Conservation (phyloP, 2,797 vertebrate genomes). For the Myotis vivesi region DNA sequence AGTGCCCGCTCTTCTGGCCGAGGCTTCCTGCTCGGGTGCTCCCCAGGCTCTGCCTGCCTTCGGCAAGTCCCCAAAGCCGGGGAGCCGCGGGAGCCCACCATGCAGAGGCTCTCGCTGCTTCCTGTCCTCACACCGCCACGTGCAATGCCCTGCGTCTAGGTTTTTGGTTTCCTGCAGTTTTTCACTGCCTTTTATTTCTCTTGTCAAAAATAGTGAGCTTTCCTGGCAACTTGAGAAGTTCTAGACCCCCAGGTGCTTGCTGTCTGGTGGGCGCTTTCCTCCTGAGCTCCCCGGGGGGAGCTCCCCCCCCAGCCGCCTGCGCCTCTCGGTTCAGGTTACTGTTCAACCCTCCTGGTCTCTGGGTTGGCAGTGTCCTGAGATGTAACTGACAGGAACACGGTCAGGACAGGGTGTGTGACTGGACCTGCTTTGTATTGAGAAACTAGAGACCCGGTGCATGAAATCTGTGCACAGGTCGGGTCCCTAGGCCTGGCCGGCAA, state of each 20-base stretch:
- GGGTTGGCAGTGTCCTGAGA: rapidly evolving
- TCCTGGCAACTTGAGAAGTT: not conserved
- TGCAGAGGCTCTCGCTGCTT: not conserved
- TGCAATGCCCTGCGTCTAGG: no score
- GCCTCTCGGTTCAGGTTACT: not conserved
- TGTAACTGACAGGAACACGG: not conserved
- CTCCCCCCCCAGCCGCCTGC: not conserved
- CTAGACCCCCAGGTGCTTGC: not conserved
- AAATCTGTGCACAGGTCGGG: no score
- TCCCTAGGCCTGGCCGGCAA: no score
- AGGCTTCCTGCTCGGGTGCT: no score
- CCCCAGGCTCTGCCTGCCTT: not conserved
- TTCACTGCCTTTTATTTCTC: not conserved
- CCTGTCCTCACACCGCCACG: not conserved
- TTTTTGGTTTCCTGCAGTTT: not conserved
- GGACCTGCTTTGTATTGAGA: no score
- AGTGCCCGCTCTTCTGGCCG: not conserved
- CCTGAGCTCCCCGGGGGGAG: not conserved
- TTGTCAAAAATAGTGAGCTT: not conserved
- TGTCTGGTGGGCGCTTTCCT: not conserved
- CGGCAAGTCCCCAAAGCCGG: not conserved
- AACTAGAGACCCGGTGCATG: no score
- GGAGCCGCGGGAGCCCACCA: no score
- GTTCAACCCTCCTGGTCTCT: not conserved
- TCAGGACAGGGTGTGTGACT: no score